Evolutionary conservation across 2,888 invertebrate species (phyloP), one percentile per base, ranked within the genome.

Genomic region (Serripes groenlandicus): DNA sequence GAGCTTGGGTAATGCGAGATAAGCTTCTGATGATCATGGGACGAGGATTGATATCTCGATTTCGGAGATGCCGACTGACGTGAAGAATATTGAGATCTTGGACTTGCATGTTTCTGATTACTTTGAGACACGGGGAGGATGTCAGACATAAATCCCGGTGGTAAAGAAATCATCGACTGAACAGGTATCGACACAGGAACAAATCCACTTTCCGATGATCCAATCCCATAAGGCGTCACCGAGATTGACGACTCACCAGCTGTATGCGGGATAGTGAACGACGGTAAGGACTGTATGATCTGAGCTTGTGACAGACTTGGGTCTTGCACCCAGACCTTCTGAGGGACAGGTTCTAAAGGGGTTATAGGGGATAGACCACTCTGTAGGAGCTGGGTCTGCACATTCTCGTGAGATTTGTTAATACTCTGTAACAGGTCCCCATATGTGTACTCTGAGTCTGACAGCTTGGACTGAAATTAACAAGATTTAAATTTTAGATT

Each of bases 341-440:
- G 66, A 3, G 62, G 74, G n/a, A 42, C 37, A 1, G 76, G 77
- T 15, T 86, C 86, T n/a, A 80, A 68, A 18, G 86, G 86, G 26
- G 86, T 86, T 30, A 86, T 86, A 4, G 86, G 86, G n/a, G 86
- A 86, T 34, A 86, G 52, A 0, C 84, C 84, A n/a, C 81, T 58
- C 49, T 86, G 86, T 21, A 86, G 28, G 23, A 80, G 32, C n/a
- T 75, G 83, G 7, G 60, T 30, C 42, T 78, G 81, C 23, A 86
- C 71, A 23, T 69, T 71, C 54, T 80, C 72, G 32, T 86, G 86
- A 5, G 81, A 80, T 26, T 76, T 60, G 70, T 84, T 81, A 54
- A 84, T 84, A 35, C 75, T 82, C 56, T 82, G 79, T 23, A 84
- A 49, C 5, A 86, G 74, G 32, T 86, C 86, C n/a, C 83, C 78